Evolutionary conservation across 2,113 vertebrate genomes (phyloP), one percentile per base, ranked within the genome.

Genomic region (Danionella cerebrum): DNA sequence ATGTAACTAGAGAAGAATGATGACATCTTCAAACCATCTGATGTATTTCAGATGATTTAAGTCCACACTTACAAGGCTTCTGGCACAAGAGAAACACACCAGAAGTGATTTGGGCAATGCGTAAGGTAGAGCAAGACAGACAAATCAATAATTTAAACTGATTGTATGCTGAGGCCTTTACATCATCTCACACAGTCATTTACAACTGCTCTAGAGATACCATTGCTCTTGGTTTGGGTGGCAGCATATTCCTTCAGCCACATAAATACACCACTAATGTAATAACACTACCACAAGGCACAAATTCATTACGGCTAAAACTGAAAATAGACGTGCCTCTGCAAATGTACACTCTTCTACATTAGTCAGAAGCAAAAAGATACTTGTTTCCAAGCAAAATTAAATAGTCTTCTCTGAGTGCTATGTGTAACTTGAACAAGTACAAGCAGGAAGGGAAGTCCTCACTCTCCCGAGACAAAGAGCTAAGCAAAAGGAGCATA

Each of bases 401-500:
- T 6, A 57, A 69, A 72, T 62, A 62, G 57, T 21, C 5, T 1
- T 60, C 36, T 19, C 36, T 21, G 16, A 53, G 36, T 11, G 14
- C 45, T 38, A 52, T 52, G 44, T 14, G 16, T 41, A 41, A 27
- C 45, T 35, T 24, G 16, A 22, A 36, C 47, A 36, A 47, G 22
- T 35, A 48, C 59, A 36, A 35, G 19, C 4, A 22, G 11, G 16
- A 6, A 33, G 29, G 11, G 16, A 6, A 33, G 29, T 6, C 16
- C 5, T 16, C 16, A 36, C 31, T 48, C 6, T 16, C 78, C 60
- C 2, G 29, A 75, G 29, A 73, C 48, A 16, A 71, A 67, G 74
- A 72, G 77, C 65, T 10, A 7, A 50, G 69, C 73, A 74, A 77
- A 80, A 77, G 52, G 75, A 72, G 27, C 71, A 86, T 84, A 63